Conservation (phyloP, 2,888 invertebrate species). For the Melanotus villosus region DNA sequence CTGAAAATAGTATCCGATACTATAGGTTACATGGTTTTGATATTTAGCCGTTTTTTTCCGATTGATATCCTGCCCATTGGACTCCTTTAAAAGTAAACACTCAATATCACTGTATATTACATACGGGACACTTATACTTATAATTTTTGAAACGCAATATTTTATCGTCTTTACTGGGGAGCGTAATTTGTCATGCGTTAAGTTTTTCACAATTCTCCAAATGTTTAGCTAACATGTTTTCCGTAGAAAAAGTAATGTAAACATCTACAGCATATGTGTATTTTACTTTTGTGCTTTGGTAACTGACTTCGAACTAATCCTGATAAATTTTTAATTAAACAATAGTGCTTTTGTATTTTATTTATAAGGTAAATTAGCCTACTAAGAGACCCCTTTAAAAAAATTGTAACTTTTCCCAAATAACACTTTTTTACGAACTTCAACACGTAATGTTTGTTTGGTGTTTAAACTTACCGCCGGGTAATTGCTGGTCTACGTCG, state of each 20-base stretch:
- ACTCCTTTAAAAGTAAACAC: neutral
- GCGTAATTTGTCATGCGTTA: too few relatives aligned
- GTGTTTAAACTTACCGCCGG: too few relatives aligned
- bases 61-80: neutral
- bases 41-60: neutral
- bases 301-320: neutral
- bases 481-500: too few relatives aligned
- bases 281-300: neutral
- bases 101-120: neutral
- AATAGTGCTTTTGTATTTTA: too few relatives aligned
- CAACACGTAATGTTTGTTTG: too few relatives aligned
- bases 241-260: neutral
- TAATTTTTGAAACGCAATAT: neutral
- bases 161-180: too few relatives aligned
- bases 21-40: neutral
- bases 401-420: too few relatives aligned
- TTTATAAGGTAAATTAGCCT: too few relatives aligned
- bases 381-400: too few relatives aligned
- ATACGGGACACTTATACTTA: neutral
- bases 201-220: too few relatives aligned
- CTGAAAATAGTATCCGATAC: neutral
- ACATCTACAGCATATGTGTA: conserved; percentile 1
- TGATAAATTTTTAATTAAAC: neutral
- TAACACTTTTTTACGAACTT: too few relatives aligned
- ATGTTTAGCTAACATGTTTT: too few relatives aligned